Base-by-base conservation (phyloP, 1,140 invertebrate genomes). In the Chlorops oryzae region DNA sequence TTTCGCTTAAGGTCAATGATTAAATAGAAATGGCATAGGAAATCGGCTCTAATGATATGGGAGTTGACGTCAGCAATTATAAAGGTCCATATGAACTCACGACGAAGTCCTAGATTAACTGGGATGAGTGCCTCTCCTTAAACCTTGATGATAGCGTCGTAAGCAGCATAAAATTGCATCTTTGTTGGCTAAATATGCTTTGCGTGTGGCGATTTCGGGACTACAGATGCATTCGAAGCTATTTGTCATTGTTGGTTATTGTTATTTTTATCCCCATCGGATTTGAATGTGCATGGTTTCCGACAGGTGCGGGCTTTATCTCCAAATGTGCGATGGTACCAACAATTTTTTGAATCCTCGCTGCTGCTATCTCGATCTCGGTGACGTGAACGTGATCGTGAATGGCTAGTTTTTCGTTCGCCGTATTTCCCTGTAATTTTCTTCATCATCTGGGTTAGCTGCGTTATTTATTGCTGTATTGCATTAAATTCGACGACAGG, bases 291-390 rank as follows among this genome's bases (percentile, higher is more conserved):
- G 18, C 25, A 49, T 2, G 37, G 47, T 10, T 39, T 49, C 7
- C 38, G 47, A 20, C 47, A 49, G 17, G 40, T 49, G n/a, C 21
- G 15, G 2, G 47, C 47, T 2, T 41, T 41, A 6, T 12, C 18
- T 9, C 24, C 37, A 21, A 40, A 32, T 27, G 27, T 48, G 20
- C 22, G 15, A 20, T 49, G 47, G 13, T 49, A 49, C 47, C 38
- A 49, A 18, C 37, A n/a, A 20, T 15, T 5, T 3, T 24, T 39
- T 12, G 17, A 10, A 9, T 15, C 20, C 2, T 39, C 37, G 3
- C 12, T 3, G 4, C 12, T 22, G 1, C 21, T 32, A 3, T 23
- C 6, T 27, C 6, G 21, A 3, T 27, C 27, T 7, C 24, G 47
- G n/a, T 15, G 32, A 13, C 41, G 22, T 2, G 40, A 41, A 21